Evolutionary conservation across 2,797 vertebrate species (phyloP), one percentile per base, ranked within the genome.

Genomic region (Lacerta viridis): DNA sequence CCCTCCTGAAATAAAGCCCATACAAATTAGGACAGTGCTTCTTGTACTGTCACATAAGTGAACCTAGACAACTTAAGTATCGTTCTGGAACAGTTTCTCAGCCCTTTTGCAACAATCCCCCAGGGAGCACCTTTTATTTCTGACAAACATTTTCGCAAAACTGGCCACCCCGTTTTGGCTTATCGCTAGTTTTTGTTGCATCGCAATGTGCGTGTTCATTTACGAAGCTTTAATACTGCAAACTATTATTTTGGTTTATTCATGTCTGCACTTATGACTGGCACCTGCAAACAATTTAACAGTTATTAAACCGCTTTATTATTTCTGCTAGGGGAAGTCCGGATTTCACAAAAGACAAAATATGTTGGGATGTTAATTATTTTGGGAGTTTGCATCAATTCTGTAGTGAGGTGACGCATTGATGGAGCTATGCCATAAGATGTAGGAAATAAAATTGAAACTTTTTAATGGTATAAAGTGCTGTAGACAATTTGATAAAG

Each of bases 281-380:
- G 88, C 84, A 93, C 74, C 79, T 93, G 90, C 88, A 93, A 95
- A 92, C 17, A 90, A 87, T 89, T 91, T 89, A 80, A 91, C 72
- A 80, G 4, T 87, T 92, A 90, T 91, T 83, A 86, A 74, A 69
- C 41, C 89, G 76, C 93, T 90, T 88, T 86, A 68, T 91, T 91
- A 79, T 92, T 94, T 92, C 89, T 91, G 83, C 74, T 29, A 10
- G 15, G n/a, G 71, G 83, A 92, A 91, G 17, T 43, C 11, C 9
- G 0, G 88, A 82, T 80, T 87, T 89, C 36, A 80, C 33, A 84
- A 74, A 91, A 77, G 33, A 85, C 83, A 84, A 55, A 87, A 87
- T 72, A 88, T 50, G 68, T 36, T 7, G 43, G 55, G 23, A 18
- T 88, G 61, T 85, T 92, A 77, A 88, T 91, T 89, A 66, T 91